Evolutionary conservation across 92 coral and sea anemone genomes (phyloP), one percentile per base, ranked within the genome.

Genomic region (Heteractis magnifica): DNA sequence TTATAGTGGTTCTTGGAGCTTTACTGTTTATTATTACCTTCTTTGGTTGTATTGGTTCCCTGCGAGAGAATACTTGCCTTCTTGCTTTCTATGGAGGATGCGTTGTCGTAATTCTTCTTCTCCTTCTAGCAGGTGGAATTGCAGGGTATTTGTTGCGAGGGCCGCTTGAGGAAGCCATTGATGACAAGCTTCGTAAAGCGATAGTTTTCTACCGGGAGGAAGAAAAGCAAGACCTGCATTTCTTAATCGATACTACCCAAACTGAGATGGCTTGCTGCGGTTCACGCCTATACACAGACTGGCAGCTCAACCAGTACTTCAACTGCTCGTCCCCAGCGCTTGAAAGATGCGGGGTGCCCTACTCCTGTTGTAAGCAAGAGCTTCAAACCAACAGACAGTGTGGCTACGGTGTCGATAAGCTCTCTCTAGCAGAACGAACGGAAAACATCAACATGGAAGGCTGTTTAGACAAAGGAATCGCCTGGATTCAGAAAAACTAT

Each of bases 61-160:
- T 96, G 49, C 92, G 99, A 4, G 99, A 96, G 82, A 96, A 96
- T 65, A 91, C 90, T 51, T 94, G 96, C 70, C 94, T 96, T 16
- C 86, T 96, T 26, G 75, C 84, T 0, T 41, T 93, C 76, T 94
- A 90, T 70, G 87, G 82, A 3, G 92, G 80, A 13, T 82, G 81
- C 19, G 82, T 93, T 5, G 84, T 80, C 6, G 41, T 89, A 59
- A 90, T 96, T 23, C 77, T 96, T 14, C 75, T 90, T 13, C 21
- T 90, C 14, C 86, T 94, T 51, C 21, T 92, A 26, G 75, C 91
- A 6, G 79, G 86, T 13, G 99, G 94, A 6, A 77, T 87, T 10
- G 68, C 86, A 11, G 96, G 87, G 10, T 96, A 90, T 52, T 81
- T 88, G 0, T 86, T 84, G 87, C 88, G 92, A 52, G 88, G 44